Evolutionary conservation across 64 coral and sea anemone genomes (phyloP).

Genomic region (Anthopleura sola): DNA sequence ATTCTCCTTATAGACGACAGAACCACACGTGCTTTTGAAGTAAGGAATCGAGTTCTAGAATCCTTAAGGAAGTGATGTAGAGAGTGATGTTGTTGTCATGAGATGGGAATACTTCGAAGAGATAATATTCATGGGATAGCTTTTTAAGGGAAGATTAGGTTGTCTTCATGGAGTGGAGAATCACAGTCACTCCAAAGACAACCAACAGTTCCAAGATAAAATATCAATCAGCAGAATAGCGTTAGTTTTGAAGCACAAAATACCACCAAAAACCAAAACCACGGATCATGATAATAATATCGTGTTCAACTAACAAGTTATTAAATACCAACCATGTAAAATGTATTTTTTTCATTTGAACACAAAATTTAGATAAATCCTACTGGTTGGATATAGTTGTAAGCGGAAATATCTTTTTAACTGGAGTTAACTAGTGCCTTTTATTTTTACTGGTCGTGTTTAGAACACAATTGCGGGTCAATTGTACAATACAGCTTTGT

Average conservation of each 20-base stretch:
- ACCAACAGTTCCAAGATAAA: background rate
- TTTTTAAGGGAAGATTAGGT: background rate
- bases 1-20: background rate
- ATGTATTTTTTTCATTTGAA: background rate
- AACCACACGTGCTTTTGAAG: background rate
- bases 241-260: background rate
- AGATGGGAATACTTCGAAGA: background rate
- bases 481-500: background rate
- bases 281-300: background rate
- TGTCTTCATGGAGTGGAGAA: slow-evolving; percentile 9
- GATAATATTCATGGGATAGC: background rate
- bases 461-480: too few relatives aligned
- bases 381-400: background rate
- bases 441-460: background rate
- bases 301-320: background rate
- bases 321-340: background rate
- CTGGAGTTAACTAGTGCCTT: background rate
- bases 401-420: slow-evolving; percentile 5
- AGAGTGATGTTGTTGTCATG: slow-evolving; percentile 3
- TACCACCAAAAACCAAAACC: background rate
- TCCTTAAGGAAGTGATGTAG: background rate
- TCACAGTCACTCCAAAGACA: background rate
- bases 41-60: background rate
- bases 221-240: background rate
- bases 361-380: background rate